Percentiles rank a stretch among this genome's conserved stretches.
phyloP scores from a whole-genome alignment of 2,888 invertebrate genomes.

The Plemyria rubiginata region DNA sequence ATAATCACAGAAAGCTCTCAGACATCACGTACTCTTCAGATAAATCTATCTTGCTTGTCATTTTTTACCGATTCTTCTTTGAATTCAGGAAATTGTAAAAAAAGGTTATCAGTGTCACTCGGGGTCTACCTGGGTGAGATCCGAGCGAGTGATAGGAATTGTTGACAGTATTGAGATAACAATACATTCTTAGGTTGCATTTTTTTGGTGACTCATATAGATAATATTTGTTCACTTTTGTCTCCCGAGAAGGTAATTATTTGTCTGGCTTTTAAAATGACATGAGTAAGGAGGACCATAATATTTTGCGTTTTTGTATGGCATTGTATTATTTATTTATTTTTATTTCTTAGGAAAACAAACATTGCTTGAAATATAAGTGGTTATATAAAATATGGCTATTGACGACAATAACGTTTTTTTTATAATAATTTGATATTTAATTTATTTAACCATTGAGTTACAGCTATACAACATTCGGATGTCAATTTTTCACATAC shows the following conservation, averaged over 20 bases:
- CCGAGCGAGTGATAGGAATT: constrained; percentile 27
- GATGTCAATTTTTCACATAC: no score
- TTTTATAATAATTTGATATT: no score
- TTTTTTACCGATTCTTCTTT: constrained; percentile 43
- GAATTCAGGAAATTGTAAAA: constrained; percentile 47
- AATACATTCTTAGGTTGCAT: neutral
- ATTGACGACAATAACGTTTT: no score
- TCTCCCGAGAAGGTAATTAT: neutral
- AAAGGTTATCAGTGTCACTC: constrained; percentile 44
- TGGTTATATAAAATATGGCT: no score
- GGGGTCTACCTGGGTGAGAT: constrained; percentile 38
- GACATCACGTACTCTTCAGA: constrained; percentile 37
- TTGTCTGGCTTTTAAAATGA: neutral
- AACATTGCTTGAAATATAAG: no score
- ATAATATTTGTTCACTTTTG: constrained; percentile 6
- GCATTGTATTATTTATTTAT: no score
- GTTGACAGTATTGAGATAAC: constrained; percentile 33
- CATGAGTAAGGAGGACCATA: neutral
- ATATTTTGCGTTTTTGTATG: no score
- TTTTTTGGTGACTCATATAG: constrained; percentile 17
- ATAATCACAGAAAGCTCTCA: constrained; percentile 29
- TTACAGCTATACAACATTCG: no score
- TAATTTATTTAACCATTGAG: no score
- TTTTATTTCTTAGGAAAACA: no score
- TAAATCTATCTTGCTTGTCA: constrained; percentile 42